Conservation (phyloP, 2,797 vertebrate species). For the Mormyrus hasselquistii region DNA sequence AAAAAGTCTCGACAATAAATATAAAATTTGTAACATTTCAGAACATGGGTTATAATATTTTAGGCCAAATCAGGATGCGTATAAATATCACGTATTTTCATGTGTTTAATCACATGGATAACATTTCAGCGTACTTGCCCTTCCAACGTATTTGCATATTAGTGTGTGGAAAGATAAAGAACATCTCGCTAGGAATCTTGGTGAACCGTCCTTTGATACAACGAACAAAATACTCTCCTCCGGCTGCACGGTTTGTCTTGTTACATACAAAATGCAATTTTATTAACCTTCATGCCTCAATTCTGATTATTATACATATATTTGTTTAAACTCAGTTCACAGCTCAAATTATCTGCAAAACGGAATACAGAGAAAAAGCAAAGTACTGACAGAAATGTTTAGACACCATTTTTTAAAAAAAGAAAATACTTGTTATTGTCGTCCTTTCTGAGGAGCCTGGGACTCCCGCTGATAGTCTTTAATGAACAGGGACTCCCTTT, state of each 20-base stretch:
- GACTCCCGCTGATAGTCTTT: constrained; percentile 81
- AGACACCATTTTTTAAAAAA: constrained; percentile 75
- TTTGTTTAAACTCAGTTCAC: constrained; percentile 99
- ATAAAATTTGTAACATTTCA: neutral
- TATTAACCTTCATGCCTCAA: constrained; percentile 99
- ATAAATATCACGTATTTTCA: neutral
- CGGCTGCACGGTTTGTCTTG: constrained; percentile 34
- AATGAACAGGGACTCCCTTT: constrained; percentile 85
- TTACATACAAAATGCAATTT: constrained; percentile 99
- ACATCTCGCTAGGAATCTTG: neutral
- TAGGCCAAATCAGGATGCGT: neutral
- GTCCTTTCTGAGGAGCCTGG: constrained; percentile 78
- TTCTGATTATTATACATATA: constrained; percentile 99
- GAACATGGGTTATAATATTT: neutral
- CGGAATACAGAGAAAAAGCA: constrained; percentile 68
- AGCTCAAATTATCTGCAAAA: constrained; percentile 97
- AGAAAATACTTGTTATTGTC: constrained; percentile 81
- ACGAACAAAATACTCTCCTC: constrained; percentile 41
- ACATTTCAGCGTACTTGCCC: neutral
- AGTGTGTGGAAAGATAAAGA: neutral
- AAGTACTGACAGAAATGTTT: constrained; percentile 96
- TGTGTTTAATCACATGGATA: neutral
- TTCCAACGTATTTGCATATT: neutral
- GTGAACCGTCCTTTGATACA: neutral
- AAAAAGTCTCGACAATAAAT: neutral